These are phyloP conservation scores for Nomada lathburiana DNA, from an alignment of 2,888 invertebrate species.

Conservation along the genomic window DNA sequence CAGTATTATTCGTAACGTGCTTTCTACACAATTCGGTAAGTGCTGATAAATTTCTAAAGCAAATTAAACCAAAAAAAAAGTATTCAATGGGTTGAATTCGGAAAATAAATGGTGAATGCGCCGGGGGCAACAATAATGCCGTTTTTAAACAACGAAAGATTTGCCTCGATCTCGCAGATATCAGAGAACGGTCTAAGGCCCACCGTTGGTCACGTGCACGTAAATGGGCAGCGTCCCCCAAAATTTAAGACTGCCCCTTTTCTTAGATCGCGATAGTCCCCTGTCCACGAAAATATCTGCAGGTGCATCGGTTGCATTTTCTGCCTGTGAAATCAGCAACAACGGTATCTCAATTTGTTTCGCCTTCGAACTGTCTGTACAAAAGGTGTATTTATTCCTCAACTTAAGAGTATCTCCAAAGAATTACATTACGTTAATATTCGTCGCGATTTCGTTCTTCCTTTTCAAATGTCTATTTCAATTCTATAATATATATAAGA, in stretches of 20 bases:
- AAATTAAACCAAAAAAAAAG: background rate
- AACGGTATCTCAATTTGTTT: conserved; percentile 35
- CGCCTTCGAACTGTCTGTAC: background rate
- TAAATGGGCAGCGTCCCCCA: conserved; percentile 50
- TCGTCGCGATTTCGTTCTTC: background rate
- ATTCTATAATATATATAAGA: background rate
- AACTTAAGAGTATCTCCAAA: background rate
- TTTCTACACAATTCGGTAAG: conserved; percentile 32
- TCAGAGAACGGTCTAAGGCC: conserved; percentile 20
- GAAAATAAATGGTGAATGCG: conserved; percentile 20
- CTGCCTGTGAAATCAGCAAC: background rate
- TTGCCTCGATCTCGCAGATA: conserved; percentile 39
- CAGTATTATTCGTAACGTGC: background rate
- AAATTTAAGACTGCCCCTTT: conserved; percentile 43
- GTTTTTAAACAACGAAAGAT: conserved; percentile 5
- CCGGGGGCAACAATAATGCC: conserved; percentile 2
- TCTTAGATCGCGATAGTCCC: conserved; percentile 56
- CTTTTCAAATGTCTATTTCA: background rate
- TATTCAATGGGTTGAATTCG: conserved; percentile 12
- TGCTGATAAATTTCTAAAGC: background rate
- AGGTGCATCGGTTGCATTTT: conserved; percentile 41
- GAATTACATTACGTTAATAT: background rate
- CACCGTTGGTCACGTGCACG: conserved; percentile 50
- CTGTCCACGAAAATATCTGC: conserved; percentile 44
- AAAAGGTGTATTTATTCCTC: background rate